Percentiles rank a stretch among this genome's conserved stretches.
Evolutionary conservation across 2,797 vertebrate species (phyloP).

Genomic region (Propithecus perrieri): DNA sequence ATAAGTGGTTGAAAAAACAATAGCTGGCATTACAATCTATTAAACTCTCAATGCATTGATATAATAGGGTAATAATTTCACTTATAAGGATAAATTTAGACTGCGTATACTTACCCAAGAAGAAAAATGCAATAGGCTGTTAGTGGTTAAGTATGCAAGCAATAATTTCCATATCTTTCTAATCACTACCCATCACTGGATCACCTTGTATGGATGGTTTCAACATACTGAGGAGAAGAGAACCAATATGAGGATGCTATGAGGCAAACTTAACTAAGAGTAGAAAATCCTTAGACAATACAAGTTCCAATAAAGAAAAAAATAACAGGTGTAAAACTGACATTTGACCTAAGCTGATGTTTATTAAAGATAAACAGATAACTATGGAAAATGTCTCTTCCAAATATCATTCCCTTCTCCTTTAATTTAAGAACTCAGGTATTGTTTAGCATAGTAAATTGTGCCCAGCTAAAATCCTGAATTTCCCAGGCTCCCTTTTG

Average conservation of each 20-base stretch:
- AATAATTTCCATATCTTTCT: background rate
- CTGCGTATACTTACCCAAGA: background rate
- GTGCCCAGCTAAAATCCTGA: background rate
- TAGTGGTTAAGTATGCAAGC: background rate
- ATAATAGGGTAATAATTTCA: background rate
- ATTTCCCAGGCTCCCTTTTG: background rate
- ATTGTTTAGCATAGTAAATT: background rate
- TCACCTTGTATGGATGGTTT: background rate
- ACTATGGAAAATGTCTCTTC: background rate
- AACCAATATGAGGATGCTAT: background rate
- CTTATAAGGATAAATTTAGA: background rate
- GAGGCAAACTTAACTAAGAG: background rate
- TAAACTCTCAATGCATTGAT: slow-evolving; percentile 12
- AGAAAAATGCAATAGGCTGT: background rate
- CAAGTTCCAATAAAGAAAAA: background rate
- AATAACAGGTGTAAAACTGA: background rate
- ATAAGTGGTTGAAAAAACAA: slow-evolving; percentile 40
- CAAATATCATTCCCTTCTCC: background rate
- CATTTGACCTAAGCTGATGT: background rate
- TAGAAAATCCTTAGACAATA: background rate
- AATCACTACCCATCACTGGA: background rate
- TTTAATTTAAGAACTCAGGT: background rate
- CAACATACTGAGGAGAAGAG: background rate
- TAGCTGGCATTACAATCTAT: background rate
- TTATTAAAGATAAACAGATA: slow-evolving; percentile 10